Base-by-base conservation (phyloP, 2,888 invertebrate species). In the Alloscopus bannaensis region DNA sequence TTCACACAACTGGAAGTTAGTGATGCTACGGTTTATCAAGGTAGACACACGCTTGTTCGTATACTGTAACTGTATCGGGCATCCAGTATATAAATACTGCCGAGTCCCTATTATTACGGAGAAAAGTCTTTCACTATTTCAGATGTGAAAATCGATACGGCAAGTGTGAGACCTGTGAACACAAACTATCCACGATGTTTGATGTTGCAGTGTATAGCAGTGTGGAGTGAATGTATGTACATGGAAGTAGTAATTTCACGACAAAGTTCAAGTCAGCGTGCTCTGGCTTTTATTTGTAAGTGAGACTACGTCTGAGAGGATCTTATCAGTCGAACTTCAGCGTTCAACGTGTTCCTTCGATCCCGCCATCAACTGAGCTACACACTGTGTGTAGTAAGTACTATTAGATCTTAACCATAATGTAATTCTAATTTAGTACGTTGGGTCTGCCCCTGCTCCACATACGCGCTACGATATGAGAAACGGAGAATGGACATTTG, bases 341-440 rank as follows among this genome's bases (percentile, higher is more conserved):
- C 50, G 55, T 62, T 52, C n/a, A n/a, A n/a, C n/a, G 24, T 52
- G 52, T 52, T 16, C 52, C n/a, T n/a, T 62, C 68, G 24, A 42
- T 79, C 71, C 57, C 66, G 62, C 69, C 52, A 64, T 62, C 60
- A 55, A 47, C 16, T 52, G 29, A 13, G 29, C 42, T 8, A 55
- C n/a, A n/a, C n/a, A n/a, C 28, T n/a, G 20, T 13, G 26, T 26
- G 64, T 64, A 6, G 1, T 50, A 64, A 20, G 24, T 66, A 24
- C 62, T 31, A 73, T 45, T 52, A 60, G 72, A 73, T 80, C 80
- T 80, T 66, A 69, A 80, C 73, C 73, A 72, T 77, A 72, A 69
- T 81, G 81, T 72, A 76, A 72, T 73, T 81, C 81, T 81, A 81
- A 81, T 81, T 81, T 81, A 81, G 69, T 81, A 78, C 73, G 72